A percentile compares a stretch with the other conserved stretches of the same genome.
Conservation (phyloP, 2,113 vertebrate genomes). For the Sorex araneus region DNA sequence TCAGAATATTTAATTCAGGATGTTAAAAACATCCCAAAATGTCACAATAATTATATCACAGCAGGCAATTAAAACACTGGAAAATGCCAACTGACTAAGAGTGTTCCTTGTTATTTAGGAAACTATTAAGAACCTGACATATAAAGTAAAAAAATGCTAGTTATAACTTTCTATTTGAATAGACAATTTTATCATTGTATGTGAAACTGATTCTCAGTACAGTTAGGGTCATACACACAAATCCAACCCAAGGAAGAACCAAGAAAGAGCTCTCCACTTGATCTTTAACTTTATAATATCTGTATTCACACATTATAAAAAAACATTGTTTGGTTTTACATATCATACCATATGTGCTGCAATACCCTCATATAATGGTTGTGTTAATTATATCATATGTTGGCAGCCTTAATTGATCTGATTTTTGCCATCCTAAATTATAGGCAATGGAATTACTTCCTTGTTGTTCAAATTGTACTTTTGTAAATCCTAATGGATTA, state of each 20-base stretch:
- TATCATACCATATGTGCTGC: conserved; percentile 83
- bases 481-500: conserved; percentile 81
- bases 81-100: conserved; percentile 95
- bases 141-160: conserved; percentile 87
- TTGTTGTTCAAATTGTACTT: conserved; percentile 63
- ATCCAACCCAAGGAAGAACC: conserved; percentile 70
- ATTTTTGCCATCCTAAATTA: conserved; percentile 78
- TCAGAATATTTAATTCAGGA: conserved; percentile 96
- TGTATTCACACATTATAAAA: conserved; percentile 73
- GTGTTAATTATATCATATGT: conserved; percentile 83
- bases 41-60: conserved; percentile 97
- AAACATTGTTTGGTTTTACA: conserved; percentile 82
- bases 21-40: conserved; percentile 96
- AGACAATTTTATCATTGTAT: conserved; percentile 85
- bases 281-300: conserved; percentile 72
- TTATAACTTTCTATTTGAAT: conserved; percentile 85
- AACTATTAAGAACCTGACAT: conserved; percentile 93
- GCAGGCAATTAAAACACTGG: conserved; percentile 95
- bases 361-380: conserved; percentile 80
- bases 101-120: conserved; percentile 93
- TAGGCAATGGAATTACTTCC: conserved; percentile 70
- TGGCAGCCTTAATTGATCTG: conserved; percentile 79
- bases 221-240: conserved; percentile 69
- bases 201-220: conserved; percentile 80
- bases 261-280: conserved; percentile 65